Evolutionary conservation across 2,888 invertebrate genomes (phyloP), one percentile per base, ranked within the genome.

Genomic region (Morpho helenor): DNA sequence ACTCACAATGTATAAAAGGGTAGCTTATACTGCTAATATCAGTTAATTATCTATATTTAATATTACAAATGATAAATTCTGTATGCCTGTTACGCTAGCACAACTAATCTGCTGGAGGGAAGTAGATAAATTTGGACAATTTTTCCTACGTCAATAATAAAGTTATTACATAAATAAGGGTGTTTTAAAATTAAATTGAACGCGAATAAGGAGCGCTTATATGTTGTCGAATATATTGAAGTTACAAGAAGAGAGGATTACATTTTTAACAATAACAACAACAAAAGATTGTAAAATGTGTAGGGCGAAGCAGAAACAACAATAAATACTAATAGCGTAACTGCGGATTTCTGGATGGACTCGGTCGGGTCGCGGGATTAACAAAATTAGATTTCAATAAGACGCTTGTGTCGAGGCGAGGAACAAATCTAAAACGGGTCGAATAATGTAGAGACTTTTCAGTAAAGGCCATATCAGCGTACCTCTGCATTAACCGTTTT

Each of bases 341-440:
- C 75, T 76, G 70, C 67, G 71, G 69, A 67, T 71, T 65, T 75
- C 65, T 71, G 69, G 71, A 76, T 73, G 69, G 72, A 72, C 75
- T 82, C 79, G 81, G 65, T 58, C 74, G 65, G 54, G 81, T 79
- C 74, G 65, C 70, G 69, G 86, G 88, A 87, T 88, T 88, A 88
- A 77, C 82, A 87, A 88, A 88, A 89, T 88, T 87, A 85, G 84
- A 88, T 89, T 89, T 87, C 89, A 87, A 88, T 88, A 87, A 88
- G 87, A 87, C 83, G 87, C 77, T 84, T 82, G 84, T 81, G 77
- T 72, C 81, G 79, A 73, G 74, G 74, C 79, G 77, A 71, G 78
- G 76, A 77, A 80, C 82, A 81, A 82, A 83, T 80, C 83, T 79
- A 79, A 82, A 79, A 76, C 75, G 78, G 79, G 83, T 80, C 77